Conservation (phyloP, 2,888 invertebrate genomes). For the Agrotis puta region DNA sequence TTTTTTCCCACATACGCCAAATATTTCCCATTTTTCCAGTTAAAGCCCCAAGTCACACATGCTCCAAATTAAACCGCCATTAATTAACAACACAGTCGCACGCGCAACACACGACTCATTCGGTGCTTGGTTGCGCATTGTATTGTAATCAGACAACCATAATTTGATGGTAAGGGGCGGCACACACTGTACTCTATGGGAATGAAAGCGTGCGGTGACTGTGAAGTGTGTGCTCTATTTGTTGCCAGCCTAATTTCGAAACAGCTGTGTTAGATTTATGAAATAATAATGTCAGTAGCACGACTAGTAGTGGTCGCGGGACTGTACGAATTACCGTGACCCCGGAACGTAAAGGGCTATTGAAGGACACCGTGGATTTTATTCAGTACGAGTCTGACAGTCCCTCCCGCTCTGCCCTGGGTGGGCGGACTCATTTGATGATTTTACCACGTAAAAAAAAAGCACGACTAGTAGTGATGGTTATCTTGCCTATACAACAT, state of each 20-base stretch:
- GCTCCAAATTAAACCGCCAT: constrained; percentile 56
- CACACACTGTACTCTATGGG: constrained; percentile 37
- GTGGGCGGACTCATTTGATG: too few relatives aligned
- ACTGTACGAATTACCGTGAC: too few relatives aligned
- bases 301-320: neutral
- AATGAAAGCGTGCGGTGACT: constrained; percentile 20
- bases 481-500: too few relatives aligned
- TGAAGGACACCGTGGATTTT: too few relatives aligned
- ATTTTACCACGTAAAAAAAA: too few relatives aligned
- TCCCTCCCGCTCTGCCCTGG: too few relatives aligned
- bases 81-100: constrained; percentile 50
- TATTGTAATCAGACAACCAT: constrained; percentile 82
- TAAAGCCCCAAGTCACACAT: constrained; percentile 40
- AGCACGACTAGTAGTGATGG: neutral
- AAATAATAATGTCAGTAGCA: neutral
- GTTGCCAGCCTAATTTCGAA: constrained; percentile 1
- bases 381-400: too few relatives aligned
- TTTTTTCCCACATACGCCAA: neutral
- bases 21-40: neutral
- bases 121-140: constrained; percentile 84
- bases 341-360: too few relatives aligned
- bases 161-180: constrained; percentile 60
- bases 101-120: constrained; percentile 60
- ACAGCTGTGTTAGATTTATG: neutral
- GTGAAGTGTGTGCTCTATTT: neutral